phyloP scores from a whole-genome alignment of 2,113 vertebrate genomes.

The Pterocles burchelli region DNA sequence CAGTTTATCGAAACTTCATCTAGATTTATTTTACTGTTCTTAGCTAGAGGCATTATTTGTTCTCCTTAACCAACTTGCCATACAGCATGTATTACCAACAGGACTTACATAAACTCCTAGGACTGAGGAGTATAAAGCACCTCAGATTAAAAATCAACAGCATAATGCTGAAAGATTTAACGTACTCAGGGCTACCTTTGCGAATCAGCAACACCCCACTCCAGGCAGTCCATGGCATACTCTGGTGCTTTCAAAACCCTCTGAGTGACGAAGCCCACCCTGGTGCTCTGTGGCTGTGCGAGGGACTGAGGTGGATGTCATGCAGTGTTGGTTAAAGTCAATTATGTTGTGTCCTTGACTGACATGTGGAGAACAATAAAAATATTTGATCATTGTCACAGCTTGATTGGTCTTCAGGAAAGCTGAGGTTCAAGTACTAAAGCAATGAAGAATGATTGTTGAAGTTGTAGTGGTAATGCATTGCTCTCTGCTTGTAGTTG shows the following conservation, averaged over 20 bases:
- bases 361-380: neutral
- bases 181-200: neutral
- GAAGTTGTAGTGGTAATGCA: neutral
- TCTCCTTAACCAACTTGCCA: neutral
- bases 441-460: neutral
- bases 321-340: neutral
- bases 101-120: neutral
- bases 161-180: neutral
- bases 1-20: neutral
- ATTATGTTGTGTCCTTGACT: neutral
- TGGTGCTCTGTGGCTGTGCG: neutral
- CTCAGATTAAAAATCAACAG: neutral
- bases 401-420: neutral
- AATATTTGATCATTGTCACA: neutral
- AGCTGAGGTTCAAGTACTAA: neutral
- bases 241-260: neutral
- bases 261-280: neutral
- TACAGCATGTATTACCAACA: neutral
- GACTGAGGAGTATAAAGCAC: neutral
- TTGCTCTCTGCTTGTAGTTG: neutral
- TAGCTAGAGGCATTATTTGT: neutral
- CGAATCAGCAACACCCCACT: neutral
- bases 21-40: neutral
- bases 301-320: neutral
- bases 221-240: neutral